Percentiles rank a stretch among this genome's conserved stretches.
Conservation (phyloP, 1,140 invertebrate genomes). For the Cyclina sinensis region DNA sequence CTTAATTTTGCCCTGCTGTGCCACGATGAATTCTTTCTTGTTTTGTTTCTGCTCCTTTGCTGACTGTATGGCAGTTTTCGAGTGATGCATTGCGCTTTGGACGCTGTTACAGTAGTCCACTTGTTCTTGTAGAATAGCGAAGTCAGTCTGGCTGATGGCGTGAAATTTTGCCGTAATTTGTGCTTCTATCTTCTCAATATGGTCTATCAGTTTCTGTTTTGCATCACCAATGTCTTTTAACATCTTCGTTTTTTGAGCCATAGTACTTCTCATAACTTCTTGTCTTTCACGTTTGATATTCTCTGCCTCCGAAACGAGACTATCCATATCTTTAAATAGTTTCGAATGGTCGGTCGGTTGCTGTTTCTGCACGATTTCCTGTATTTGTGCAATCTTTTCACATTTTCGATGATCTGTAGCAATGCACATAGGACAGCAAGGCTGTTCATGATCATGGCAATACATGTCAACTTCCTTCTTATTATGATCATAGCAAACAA, state of each 20-base stretch:
- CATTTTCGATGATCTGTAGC: conserved; percentile 61
- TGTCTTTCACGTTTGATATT: conserved; percentile 58
- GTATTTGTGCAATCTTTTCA: conserved; percentile 40
- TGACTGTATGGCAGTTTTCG: conserved; percentile 41
- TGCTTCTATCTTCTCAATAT: conserved; percentile 64
- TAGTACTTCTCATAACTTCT: conserved; percentile 49
- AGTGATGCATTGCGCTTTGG: conserved; percentile 61
- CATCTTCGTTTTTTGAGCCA: conserved; percentile 60
- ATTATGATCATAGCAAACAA: conserved; percentile 45
- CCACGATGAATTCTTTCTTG: conserved; percentile 55
- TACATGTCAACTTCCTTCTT: conserved; percentile 65
- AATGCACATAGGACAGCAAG: conserved; percentile 58
- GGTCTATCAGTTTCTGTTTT: conserved; percentile 56
- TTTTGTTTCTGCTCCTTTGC: conserved; percentile 51
- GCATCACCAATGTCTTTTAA: conserved; percentile 51
- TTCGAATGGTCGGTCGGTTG: background rate
- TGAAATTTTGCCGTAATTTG: conserved; percentile 59
- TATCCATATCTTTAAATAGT: conserved; percentile 59
- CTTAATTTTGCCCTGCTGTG: conserved; percentile 58
- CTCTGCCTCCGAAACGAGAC: conserved; percentile 36
- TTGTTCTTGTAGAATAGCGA: conserved; percentile 59
- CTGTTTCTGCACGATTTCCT: conserved; percentile 22
- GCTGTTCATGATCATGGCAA: conserved; percentile 63
- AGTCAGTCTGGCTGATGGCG: conserved; percentile 54
- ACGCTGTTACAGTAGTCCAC: conserved; percentile 65